phyloP scores from a whole-genome alignment of 2,113 vertebrate genomes.

The Otocyon megalotis region DNA sequence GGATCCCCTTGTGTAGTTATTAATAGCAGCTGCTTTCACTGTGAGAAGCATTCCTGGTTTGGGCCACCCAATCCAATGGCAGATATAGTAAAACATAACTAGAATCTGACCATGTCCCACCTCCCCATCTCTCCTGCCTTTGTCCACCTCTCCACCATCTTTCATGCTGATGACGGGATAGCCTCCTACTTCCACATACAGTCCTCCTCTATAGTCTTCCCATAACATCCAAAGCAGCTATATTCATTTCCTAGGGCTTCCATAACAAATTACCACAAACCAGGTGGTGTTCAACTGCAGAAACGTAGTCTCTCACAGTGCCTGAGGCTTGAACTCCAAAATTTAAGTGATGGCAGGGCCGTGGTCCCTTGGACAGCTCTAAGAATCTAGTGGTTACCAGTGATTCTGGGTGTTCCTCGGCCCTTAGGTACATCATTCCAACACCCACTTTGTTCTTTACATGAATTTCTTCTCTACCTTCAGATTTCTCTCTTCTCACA shows the following conservation, averaged over 20 bases:
- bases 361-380: too few relatives aligned
- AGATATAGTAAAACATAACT: not conserved
- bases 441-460: not conserved
- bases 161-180: not conserved
- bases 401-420: rapidly evolving
- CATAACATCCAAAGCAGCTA: not conserved
- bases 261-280: not conserved
- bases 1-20: too few relatives aligned
- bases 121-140: rapidly evolving
- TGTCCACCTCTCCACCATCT: not conserved
- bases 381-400: not conserved
- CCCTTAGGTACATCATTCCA: rapidly evolving
- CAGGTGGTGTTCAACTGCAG: not conserved
- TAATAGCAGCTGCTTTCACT: not conserved
- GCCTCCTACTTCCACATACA: not conserved
- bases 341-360: not conserved
- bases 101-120: not conserved
- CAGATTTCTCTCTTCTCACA: not conserved
- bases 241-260: not conserved
- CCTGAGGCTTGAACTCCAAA: not conserved
- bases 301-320: not conserved
- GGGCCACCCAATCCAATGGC: not conserved
- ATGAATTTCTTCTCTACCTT: not conserved
- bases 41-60: not conserved
- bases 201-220: not conserved